Evolutionary conservation across 1,140 invertebrate genomes (phyloP).

Genomic region (Halotydeus destructor): DNA sequence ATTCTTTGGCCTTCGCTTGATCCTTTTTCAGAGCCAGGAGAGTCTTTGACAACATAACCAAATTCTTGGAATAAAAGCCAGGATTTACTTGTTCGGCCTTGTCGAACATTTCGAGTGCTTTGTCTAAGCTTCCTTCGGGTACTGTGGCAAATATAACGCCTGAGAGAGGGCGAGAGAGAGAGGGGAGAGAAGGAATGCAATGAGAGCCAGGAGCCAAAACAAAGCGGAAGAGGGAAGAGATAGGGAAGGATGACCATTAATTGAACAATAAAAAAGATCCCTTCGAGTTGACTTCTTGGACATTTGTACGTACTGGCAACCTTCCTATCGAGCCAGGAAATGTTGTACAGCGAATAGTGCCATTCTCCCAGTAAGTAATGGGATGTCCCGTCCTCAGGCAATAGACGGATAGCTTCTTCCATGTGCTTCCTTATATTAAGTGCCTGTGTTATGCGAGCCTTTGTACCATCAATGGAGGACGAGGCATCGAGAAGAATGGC

Average conservation of each 20-base stretch:
- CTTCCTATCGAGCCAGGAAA: slow-evolving; percentile 11
- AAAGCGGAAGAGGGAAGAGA: no score
- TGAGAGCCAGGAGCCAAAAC: background rate
- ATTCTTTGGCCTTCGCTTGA: background rate
- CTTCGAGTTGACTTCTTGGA: no score
- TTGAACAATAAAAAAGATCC: no score
- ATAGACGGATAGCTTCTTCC: slow-evolving; percentile 12
- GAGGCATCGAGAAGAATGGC: slow-evolving; percentile 8
- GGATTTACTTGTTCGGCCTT: slow-evolving; percentile 9
- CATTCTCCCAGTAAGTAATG: slow-evolving; percentile 11
- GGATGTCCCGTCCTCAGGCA: slow-evolving; percentile 8
- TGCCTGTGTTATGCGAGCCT: slow-evolving; percentile 5
- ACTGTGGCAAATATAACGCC: slow-evolving; percentile 4
- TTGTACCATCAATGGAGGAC: slow-evolving; percentile 2
- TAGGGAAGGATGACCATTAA: no score
- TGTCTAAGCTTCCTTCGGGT: slow-evolving; percentile 9
- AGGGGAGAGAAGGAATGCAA: background rate
- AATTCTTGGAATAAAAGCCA: slow-evolving; percentile 12
- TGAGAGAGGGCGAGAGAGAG: slow-evolving; percentile 1
- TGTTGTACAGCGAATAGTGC: slow-evolving; percentile 10
- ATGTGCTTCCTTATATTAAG: slow-evolving; percentile 7
- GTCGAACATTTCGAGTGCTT: slow-evolving; percentile 6
- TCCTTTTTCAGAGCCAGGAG: slow-evolving; percentile 8
- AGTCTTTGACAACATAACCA: slow-evolving; percentile 10
- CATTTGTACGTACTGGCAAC: slow-evolving; percentile 3